Conservation (phyloP, 2,113 vertebrate genomes). For the Recurvirostra avosetta region DNA sequence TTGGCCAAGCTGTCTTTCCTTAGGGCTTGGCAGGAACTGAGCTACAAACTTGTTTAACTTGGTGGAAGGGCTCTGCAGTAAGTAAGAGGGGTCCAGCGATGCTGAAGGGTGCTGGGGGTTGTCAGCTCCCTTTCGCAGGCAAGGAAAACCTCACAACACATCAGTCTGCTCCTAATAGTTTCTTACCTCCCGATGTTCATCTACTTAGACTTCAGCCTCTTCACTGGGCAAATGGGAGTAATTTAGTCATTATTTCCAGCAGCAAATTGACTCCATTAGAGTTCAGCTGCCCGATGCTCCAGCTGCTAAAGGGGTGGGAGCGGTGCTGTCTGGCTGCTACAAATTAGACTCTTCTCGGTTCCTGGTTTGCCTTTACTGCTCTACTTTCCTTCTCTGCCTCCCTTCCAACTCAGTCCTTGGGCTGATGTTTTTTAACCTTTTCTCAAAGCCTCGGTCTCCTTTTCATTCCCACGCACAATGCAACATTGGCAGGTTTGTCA, state of each 20-base stretch:
- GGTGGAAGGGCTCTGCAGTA: neutral
- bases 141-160: neutral
- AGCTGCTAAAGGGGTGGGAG: conserved; percentile 58
- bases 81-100: neutral
- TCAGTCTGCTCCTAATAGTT: neutral
- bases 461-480: neutral
- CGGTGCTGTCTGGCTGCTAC: conserved; percentile 14
- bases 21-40: neutral
- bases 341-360: neutral
- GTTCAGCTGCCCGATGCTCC: conserved; percentile 48
- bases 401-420: neutral
- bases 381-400: neutral
- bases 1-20: neutral
- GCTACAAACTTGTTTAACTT: neutral
- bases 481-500: neutral
- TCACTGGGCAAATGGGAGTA: conserved; percentile 61
- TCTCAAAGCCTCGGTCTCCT: fast-evolving
- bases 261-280: conserved; percentile 66
- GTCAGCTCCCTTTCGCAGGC: neutral
- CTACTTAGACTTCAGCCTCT: conserved; percentile 39
- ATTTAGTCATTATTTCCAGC: conserved; percentile 68
- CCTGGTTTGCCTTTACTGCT: neutral
- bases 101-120: neutral
- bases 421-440: neutral
- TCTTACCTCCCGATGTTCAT: conserved; percentile 26